Evolutionary conservation across 1,140 invertebrate genomes (phyloP).

Genomic region (Caenorhabditis tropicalis): DNA sequence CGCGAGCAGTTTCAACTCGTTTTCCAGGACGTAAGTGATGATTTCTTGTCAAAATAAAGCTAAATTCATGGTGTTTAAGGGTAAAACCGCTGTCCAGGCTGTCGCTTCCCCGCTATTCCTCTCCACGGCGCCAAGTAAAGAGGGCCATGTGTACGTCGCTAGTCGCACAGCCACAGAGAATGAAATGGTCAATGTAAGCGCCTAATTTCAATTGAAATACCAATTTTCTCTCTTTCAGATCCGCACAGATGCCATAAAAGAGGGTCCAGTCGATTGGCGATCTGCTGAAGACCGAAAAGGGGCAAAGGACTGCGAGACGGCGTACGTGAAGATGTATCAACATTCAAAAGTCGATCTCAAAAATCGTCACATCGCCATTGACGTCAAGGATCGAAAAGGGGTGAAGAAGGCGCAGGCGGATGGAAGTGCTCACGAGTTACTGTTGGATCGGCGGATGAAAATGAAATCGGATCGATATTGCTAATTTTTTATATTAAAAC

Average conservation of each 20-base stretch:
- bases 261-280: constrained; percentile 56
- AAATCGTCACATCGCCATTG: constrained; percentile 55
- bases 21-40: constrained; percentile 58
- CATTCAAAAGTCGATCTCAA: constrained; percentile 60
- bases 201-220: background rate
- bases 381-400: constrained; percentile 50
- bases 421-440: constrained; percentile 56
- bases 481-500: constrained; percentile 72
- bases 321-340: constrained; percentile 62
- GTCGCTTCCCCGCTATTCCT: constrained; percentile 58
- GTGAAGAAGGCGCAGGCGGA: constrained; percentile 56
- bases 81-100: constrained; percentile 58
- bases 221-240: constrained; percentile 43
- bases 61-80: constrained; percentile 27
- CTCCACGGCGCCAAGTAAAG: constrained; percentile 48
- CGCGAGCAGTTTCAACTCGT: constrained; percentile 59
- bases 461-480: constrained; percentile 61
- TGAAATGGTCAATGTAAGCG: constrained; percentile 54
- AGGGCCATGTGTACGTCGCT: constrained; percentile 57
- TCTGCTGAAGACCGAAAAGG: constrained; percentile 55
- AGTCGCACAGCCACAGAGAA: constrained; percentile 50
- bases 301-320: constrained; percentile 56
- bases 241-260: constrained; percentile 51
- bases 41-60: background rate
- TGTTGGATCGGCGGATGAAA: constrained; percentile 55